A percentile compares a stretch with the other conserved stretches of the same genome.
These are phyloP conservation scores for Conger conger DNA, from an alignment of 2,113 vertebrate species.

Conservation along the genomic window DNA sequence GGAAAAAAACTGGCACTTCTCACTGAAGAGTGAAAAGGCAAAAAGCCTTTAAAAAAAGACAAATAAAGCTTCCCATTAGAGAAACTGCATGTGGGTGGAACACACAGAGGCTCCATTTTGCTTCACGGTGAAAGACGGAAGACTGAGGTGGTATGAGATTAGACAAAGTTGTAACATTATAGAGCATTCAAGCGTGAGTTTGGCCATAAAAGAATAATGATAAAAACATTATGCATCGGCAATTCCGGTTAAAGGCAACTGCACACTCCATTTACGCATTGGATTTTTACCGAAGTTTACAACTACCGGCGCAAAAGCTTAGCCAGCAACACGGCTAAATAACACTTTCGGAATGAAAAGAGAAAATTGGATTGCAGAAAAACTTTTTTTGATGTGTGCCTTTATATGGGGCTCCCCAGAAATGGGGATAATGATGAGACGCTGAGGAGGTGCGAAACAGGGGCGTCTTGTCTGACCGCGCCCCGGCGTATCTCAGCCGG, in stretches of 20 bases:
- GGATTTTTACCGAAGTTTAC: background rate
- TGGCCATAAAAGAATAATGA: background rate
- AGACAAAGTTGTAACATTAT: too few species aligned
- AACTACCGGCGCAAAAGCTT: background rate
- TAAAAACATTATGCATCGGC: background rate
- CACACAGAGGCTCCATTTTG: background rate
- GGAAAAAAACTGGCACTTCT: too few species aligned
- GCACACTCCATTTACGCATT: background rate
- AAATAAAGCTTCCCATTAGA: background rate
- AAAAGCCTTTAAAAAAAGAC: too few species aligned
- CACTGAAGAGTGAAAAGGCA: too few species aligned
- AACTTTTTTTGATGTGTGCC: background rate
- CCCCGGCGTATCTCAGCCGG: background rate
- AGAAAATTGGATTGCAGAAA: background rate
- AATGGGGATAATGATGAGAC: conserved; percentile 1
- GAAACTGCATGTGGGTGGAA: background rate
- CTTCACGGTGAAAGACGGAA: background rate
- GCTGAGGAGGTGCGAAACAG: background rate
- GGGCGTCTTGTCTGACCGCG: background rate
- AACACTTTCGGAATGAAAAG: background rate
- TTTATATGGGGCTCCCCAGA: background rate
- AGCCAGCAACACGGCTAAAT: background rate
- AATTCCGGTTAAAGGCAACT: background rate
- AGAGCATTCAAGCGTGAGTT: too few species aligned
- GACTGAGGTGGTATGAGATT: background rate